Evolutionary conservation across 2,113 vertebrate genomes (phyloP).

Genomic region (Mastomys coucha): DNA sequence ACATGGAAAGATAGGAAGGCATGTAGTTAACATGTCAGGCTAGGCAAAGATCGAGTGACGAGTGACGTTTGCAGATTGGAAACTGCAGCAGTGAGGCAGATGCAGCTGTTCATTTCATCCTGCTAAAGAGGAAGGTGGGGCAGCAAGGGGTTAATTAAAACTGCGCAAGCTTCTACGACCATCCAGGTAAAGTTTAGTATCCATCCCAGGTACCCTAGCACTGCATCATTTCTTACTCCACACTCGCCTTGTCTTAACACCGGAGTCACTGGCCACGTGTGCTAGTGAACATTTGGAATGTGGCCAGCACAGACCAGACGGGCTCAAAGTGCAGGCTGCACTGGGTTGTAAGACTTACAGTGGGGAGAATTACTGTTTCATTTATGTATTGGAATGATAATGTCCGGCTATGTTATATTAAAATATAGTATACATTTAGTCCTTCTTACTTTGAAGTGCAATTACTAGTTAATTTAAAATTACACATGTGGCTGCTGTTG

Average conservation of each 20-base stretch:
- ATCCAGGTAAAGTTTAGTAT: not conserved
- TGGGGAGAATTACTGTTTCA: not conserved
- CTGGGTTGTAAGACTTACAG: not conserved
- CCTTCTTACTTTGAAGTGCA: not conserved
- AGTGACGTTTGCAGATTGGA: not conserved
- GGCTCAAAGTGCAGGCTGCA: not conserved
- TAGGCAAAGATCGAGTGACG: not conserved
- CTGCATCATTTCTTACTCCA: not conserved
- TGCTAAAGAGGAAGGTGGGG: constrained; percentile 8
- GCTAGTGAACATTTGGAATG: not conserved
- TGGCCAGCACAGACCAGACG: not conserved
- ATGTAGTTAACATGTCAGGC: not conserved
- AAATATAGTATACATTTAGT: not conserved
- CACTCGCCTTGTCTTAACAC: not conserved
- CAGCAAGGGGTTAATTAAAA: not conserved
- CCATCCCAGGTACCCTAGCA: not conserved
- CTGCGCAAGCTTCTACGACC: not conserved
- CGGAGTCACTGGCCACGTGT: not conserved
- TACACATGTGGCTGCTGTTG: not conserved
- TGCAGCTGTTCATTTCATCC: not conserved
- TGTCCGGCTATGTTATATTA: not conserved
- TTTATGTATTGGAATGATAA: not conserved
- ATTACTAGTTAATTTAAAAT: not conserved
- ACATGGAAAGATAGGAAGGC: not conserved
- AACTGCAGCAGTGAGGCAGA: not conserved